Evolutionary conservation across 2,113 vertebrate species (phyloP).

Genomic region (Macaca nemestrina): DNA sequence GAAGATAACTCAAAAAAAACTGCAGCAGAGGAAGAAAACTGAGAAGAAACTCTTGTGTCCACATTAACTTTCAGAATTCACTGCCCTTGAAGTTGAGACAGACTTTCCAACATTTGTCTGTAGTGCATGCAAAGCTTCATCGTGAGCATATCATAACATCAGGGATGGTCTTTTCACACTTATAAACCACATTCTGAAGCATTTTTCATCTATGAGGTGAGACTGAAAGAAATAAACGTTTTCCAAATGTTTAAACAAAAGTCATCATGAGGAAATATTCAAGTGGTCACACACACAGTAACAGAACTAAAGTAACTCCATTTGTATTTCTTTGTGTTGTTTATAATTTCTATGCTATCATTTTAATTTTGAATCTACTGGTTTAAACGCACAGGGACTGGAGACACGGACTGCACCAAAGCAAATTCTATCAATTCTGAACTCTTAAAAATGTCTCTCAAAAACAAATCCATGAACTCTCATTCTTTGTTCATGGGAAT

Average conservation of each 20-base stretch:
- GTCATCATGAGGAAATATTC: neutral
- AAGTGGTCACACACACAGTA: neutral
- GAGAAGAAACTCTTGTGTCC: rapidly evolving
- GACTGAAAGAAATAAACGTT: neutral
- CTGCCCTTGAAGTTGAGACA: rapidly evolving
- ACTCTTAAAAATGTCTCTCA: neutral
- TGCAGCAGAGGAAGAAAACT: neutral
- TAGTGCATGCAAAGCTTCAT: rapidly evolving
- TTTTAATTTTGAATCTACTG: neutral
- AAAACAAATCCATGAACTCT: no score
- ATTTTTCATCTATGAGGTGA: neutral
- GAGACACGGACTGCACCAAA: rapidly evolving
- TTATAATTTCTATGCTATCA: neutral
- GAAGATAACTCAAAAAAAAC: neutral
- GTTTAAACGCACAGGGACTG: neutral
- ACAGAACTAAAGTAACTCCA: neutral
- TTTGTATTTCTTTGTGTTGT: neutral
- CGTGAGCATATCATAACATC: rapidly evolving
- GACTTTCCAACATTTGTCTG: rapidly evolving
- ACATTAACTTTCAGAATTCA: neutral
- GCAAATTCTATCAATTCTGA: neutral
- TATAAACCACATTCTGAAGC: neutral
- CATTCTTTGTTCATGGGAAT: no score
- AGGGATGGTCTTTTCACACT: neutral
- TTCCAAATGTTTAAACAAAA: neutral